Evolutionary conservation across 2,797 vertebrate species (phyloP).

Genomic region (Melanotaenia maccullochi): DNA sequence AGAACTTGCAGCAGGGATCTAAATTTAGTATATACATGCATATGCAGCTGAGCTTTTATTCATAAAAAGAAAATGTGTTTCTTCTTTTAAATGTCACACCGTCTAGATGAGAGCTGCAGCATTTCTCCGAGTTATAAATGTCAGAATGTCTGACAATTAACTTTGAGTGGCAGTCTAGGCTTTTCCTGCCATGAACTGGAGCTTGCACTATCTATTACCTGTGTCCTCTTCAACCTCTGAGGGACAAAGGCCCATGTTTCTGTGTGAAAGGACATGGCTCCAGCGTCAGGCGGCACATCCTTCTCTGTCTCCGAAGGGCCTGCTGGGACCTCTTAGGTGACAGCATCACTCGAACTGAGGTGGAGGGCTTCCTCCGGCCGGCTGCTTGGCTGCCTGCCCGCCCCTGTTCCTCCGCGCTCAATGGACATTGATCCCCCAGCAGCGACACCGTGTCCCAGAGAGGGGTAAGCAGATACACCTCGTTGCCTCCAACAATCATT

Average conservation of each 20-base stretch:
- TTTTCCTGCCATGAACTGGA: conserved; percentile 67
- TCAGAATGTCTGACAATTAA: conserved; percentile 57
- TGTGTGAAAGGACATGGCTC: conserved; percentile 74
- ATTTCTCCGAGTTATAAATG: conserved; percentile 41
- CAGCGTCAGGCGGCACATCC: conserved; percentile 64
- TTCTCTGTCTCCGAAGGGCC: conserved; percentile 73
- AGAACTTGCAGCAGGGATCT: neutral
- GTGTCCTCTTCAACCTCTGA: conserved; percentile 77
- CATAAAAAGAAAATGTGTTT: neutral
- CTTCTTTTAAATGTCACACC: neutral
- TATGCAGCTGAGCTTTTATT: conserved; percentile 1
- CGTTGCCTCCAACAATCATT: conserved; percentile 88
- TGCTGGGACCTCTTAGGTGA: conserved; percentile 78
- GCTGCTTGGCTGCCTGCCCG: conserved; percentile 76
- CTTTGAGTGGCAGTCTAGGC: conserved; percentile 52
- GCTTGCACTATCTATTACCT: conserved; percentile 73
- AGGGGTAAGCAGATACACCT: conserved; percentile 87
- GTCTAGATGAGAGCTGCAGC: conserved; percentile 27
- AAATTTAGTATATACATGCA: neutral
- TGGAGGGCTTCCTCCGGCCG: conserved; percentile 72
- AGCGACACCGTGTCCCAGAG: conserved; percentile 85
- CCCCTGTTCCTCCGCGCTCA: conserved; percentile 67
- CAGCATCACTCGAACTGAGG: conserved; percentile 78
- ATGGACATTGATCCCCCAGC: conserved; percentile 89
- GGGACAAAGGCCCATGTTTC: conserved; percentile 60